Evolutionary conservation across 2,113 vertebrate genomes (phyloP).

Genomic region (Chiloscyllium plagiosum): DNA sequence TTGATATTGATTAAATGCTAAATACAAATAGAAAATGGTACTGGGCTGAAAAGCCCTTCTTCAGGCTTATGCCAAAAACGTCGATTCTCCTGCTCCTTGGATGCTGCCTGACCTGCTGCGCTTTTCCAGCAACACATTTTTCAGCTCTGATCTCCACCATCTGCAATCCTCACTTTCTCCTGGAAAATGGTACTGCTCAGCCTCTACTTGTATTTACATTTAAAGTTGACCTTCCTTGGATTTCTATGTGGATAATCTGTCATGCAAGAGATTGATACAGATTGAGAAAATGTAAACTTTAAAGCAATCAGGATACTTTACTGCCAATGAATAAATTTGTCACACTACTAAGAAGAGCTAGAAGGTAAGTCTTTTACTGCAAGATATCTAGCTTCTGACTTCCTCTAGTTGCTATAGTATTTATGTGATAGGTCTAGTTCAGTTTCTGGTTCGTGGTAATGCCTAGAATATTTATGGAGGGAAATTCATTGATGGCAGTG

Average conservation of each 20-base stretch:
- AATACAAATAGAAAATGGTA: neutral
- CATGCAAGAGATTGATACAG: neutral
- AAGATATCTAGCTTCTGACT: neutral
- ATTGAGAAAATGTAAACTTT: neutral
- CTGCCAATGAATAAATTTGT: neutral
- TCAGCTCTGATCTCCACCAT: too few species aligned
- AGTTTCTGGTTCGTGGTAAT: too few species aligned
- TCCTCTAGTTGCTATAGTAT: too few species aligned
- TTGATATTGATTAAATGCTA: neutral
- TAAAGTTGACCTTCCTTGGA: neutral
- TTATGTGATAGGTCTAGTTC: too few species aligned
- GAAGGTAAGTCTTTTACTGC: neutral
- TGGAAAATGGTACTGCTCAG: neutral
- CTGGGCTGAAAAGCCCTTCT: too few species aligned
- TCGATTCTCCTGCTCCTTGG: too few species aligned
- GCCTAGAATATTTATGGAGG: too few species aligned
- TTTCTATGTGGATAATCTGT: neutral
- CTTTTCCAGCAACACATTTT: too few species aligned
- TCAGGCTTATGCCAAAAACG: too few species aligned
- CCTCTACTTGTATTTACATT: neutral
- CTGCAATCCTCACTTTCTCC: too few species aligned
- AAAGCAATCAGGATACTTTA: neutral
- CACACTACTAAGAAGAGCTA: neutral
- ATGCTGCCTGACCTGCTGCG: too few species aligned
- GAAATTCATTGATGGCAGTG: too few species aligned